A percentile compares a stretch with the other conserved stretches of the same genome.
Evolutionary conservation across 2,888 invertebrate genomes (phyloP).

Genomic region (Andrena marginata): DNA sequence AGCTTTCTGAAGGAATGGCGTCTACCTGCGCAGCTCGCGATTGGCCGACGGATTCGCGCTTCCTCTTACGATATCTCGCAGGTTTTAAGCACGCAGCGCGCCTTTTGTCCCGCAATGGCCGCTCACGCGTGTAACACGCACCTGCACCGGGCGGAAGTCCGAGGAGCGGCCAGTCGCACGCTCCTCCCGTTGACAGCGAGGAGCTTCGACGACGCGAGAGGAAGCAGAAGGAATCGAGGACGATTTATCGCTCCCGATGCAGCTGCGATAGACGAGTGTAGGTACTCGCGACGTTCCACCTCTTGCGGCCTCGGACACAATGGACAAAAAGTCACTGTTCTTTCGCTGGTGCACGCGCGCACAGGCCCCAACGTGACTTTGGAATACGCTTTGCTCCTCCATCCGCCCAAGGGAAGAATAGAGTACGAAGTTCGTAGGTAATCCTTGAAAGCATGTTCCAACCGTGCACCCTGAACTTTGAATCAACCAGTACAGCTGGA

Average conservation of each 20-base stretch:
- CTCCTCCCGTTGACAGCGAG: constrained; percentile 62
- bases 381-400: no score
- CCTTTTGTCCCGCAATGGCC: constrained; percentile 60
- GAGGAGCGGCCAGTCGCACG: constrained; percentile 65
- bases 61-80: constrained; percentile 47
- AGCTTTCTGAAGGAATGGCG: constrained; percentile 42
- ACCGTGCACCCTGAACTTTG: neutral
- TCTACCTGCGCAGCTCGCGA: constrained; percentile 40
- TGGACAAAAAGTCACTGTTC: constrained; percentile 42
- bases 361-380: neutral
- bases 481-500: neutral
- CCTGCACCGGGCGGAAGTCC: constrained; percentile 68
- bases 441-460: no score
- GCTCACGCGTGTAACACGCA: constrained; percentile 56
- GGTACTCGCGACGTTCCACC: constrained; percentile 36
- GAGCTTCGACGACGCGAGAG: constrained; percentile 18
- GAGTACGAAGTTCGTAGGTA: no score
- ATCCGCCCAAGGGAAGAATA: no score
- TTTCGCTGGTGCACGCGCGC: neutral
- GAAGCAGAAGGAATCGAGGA: constrained; percentile 33
- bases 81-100: constrained; percentile 29
- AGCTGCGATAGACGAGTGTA: constrained; percentile 49
- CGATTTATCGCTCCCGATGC: constrained; percentile 58
- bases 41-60: constrained; percentile 67
- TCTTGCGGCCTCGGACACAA: constrained; percentile 45